Percentiles rank a stretch among this genome's conserved stretches.
Evolutionary conservation across 1,140 invertebrate species (phyloP).

Genomic region (Drosophila sp.): DNA sequence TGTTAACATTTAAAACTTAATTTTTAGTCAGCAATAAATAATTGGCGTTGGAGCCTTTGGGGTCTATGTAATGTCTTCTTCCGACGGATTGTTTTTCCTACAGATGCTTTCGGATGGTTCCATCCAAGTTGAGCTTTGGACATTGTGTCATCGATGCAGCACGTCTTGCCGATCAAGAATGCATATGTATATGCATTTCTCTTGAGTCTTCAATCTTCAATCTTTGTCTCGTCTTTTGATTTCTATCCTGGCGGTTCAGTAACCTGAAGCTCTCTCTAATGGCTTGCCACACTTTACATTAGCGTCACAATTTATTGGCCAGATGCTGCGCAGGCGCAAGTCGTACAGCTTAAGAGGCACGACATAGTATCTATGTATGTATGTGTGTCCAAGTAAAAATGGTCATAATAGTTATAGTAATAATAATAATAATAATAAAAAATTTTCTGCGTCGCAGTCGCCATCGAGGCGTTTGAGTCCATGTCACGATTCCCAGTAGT

Average conservation of each 20-base stretch:
- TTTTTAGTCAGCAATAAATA: no score
- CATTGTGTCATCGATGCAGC: not conserved
- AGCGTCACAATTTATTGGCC: constrained; percentile 79
- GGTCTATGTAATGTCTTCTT: no score
- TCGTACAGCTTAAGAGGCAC: constrained; percentile 26
- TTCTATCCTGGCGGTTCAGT: constrained; percentile 1
- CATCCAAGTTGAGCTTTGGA: not conserved
- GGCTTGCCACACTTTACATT: constrained; percentile 80
- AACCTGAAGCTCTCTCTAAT: constrained; percentile 49
- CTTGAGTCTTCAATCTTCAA: not conserved
- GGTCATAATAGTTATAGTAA: constrained; percentile 79
- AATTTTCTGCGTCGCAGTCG: constrained; percentile 62
- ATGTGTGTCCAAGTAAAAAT: constrained; percentile 60
- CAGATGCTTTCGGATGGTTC: no score
- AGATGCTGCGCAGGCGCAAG: constrained; percentile 54
- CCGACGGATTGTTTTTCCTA: no score
- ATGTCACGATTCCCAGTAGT: constrained; percentile 69
- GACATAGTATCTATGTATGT: not conserved
- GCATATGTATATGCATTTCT: not conserved
- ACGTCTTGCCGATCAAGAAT: constrained; percentile 6
- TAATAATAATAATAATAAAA: constrained; percentile 80
- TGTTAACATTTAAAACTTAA: no score
- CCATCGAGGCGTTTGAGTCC: constrained; percentile 73
- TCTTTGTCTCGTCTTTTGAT: constrained; percentile 2
- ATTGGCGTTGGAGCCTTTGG: no score